Evolutionary conservation across 2,113 vertebrate genomes (phyloP).

Genomic region (Mixornis gularis): DNA sequence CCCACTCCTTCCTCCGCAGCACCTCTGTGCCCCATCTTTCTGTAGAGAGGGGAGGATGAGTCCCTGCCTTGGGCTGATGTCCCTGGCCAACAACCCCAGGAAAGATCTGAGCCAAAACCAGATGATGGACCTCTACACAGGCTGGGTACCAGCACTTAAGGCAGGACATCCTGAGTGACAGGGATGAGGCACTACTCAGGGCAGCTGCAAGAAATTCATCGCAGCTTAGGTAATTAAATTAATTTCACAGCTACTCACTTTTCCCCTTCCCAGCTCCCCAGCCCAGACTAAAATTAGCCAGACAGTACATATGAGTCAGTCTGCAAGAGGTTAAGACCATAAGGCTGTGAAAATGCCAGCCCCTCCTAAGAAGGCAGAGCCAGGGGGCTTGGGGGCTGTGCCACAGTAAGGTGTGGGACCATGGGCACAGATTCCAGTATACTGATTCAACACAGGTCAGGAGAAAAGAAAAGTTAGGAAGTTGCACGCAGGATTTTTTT

Average conservation of each 20-base stretch:
- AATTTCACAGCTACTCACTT: slow-evolving; percentile 51
- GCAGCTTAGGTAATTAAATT: slow-evolving; percentile 54
- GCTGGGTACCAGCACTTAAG: not conserved
- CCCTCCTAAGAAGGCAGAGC: not conserved
- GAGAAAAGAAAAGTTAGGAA: not conserved
- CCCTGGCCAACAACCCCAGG: not conserved
- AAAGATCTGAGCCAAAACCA: not conserved
- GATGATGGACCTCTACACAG: not conserved
- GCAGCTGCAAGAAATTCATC: slow-evolving; percentile 15
- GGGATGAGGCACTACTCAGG: not conserved
- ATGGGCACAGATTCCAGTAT: rapidly evolving
- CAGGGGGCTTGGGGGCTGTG: not conserved
- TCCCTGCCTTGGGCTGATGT: not conserved
- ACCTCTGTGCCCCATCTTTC: not conserved
- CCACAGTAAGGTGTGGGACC: not conserved
- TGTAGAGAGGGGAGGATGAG: not conserved
- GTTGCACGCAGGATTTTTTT: not conserved
- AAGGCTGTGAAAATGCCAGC: not conserved
- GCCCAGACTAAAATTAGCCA: slow-evolving; percentile 58
- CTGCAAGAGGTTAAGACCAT: slow-evolving; percentile 32
- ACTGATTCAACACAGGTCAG: not conserved
- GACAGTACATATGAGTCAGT: slow-evolving; percentile 41
- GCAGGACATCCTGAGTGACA: not conserved
- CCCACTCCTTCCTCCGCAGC: not conserved
- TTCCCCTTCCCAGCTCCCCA: not conserved